Base-by-base conservation (phyloP, 1,140 invertebrate species). In the Vanessa tameamea region DNA sequence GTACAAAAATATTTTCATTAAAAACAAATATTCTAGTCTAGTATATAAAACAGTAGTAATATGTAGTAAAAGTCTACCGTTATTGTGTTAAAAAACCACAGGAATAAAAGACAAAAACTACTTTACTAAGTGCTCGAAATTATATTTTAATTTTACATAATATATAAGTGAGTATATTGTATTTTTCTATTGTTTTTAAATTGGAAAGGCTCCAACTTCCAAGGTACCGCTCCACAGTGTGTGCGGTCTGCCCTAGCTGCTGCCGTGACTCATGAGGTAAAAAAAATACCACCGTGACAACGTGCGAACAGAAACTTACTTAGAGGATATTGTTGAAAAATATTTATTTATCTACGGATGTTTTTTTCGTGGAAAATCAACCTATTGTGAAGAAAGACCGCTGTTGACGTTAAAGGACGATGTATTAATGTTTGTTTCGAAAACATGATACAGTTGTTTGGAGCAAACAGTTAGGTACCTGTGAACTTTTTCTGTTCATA, bases 141-240 rank as follows among this genome's bases (percentile, higher is more conserved):
- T 6, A 51, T 51, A 51, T 51, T 5, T 15, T 12, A 51, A n/a
- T 15, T 51, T n/a, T 51, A 14, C 13, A 7, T 51, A 51, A 51
- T n/a, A 51, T 5, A 15, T 51, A 15, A 51, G 11, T 51, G 13
- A 15, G n/a, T 14, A 15, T 51, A 15, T 51, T 51, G 5, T 51
- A 51, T 31, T 53, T 67, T 11, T 48, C 20, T 61, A 69, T 61
- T 69, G 43, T 69, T 64, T 71, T 53, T 51, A 64, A 64, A 61
- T 87, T 89, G 87, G 86, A 88, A 76, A 71, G 70, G 66, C 80
- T 87, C 86, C 87, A 89, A 87, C 77, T 81, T 87, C 86, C 87
- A 89, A 87, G 78, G 73, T 79, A 82, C 80, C 78, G 47, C 66
- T 57, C 59, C 15, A 69, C 82, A 31, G 64, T 47, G 81, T 86